Evolutionary conservation across 2,797 vertebrate species (phyloP).

Genomic region (Anabas testudineus): DNA sequence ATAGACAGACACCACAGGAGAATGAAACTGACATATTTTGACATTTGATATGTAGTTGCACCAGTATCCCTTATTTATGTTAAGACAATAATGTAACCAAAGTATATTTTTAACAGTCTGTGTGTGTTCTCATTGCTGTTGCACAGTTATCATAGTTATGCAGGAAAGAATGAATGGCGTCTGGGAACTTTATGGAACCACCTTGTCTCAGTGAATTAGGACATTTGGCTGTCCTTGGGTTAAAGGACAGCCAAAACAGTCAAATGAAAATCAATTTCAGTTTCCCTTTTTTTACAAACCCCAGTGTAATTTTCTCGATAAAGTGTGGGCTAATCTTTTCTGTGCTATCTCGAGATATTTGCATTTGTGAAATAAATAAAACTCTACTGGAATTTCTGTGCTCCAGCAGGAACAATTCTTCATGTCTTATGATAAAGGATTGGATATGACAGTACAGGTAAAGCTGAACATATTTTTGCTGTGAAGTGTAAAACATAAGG

Average conservation of each 20-base stretch:
- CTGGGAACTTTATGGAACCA: conserved; percentile 24
- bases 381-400: background rate
- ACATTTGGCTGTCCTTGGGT: conserved; percentile 24
- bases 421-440: conserved; percentile 1
- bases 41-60: background rate
- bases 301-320: background rate
- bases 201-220: conserved; percentile 35
- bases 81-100: too few species aligned
- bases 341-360: background rate
- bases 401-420: background rate
- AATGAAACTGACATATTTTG: background rate
- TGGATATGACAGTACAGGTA: background rate
- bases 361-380: background rate
- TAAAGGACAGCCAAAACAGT: too few species aligned
- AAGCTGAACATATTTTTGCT: background rate
- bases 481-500: background rate
- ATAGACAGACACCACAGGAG: too few species aligned
- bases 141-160: background rate
- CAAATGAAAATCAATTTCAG: conserved; percentile 1
- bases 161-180: conserved; percentile 13
- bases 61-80: background rate
- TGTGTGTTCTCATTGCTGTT: background rate
- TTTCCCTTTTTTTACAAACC: background rate
- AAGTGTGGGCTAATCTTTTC: background rate
- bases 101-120: background rate